Evolutionary conservation across 1,140 invertebrate genomes (phyloP), one percentile per base, ranked within the genome.

Genomic region (Drosophila biarmipes): DNA sequence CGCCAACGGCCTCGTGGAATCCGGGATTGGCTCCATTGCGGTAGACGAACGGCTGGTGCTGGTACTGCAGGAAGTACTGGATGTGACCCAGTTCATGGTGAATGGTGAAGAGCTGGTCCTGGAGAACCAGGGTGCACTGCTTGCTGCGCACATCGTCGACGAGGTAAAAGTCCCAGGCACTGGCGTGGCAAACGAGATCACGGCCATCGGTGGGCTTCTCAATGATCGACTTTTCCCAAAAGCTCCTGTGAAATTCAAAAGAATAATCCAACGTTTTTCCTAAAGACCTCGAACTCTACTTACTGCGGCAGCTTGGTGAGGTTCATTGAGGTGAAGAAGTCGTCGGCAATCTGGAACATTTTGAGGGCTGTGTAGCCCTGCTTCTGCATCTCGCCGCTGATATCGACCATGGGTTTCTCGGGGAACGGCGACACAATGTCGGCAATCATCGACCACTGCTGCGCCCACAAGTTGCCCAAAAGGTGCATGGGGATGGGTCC

Each of bases 1-100:
- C 97, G 0, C 98, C 98, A n/a, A 98, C 95, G 11, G 98, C 97
- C 92, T 98, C 98, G 78, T 98, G 97, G 86, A 98, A 98, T 72
- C 97, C 96, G 21, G 90, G 86, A 84, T 92, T 92, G 34, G 97
- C 97, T 27, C 97, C 97, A 38, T 94, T 94, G 66, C 96, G 94
- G 90, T 95, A 98, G n/a, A 95, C 90, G 51, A 93, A 92, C 0
- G 96, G 96, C 78, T 95, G 95, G 87, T 97, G 90, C 85, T 95
- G 96, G 91, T 98, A 98, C 86, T 96, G 96, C 66, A 97, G 89
- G 92, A 95, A 97, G 93, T 98, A 98, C 85, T 98, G 94, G 10
- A 98, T 93, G 82, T 97, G 96, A 1, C 97, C 97, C 94, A 98
- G 96, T 92, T 98, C 96, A 81, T 98, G 97, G 92, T 98, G 97